Evolutionary conservation across 2,797 vertebrate genomes (phyloP), one percentile per base, ranked within the genome.

Genomic region (Labeo calbasu): DNA sequence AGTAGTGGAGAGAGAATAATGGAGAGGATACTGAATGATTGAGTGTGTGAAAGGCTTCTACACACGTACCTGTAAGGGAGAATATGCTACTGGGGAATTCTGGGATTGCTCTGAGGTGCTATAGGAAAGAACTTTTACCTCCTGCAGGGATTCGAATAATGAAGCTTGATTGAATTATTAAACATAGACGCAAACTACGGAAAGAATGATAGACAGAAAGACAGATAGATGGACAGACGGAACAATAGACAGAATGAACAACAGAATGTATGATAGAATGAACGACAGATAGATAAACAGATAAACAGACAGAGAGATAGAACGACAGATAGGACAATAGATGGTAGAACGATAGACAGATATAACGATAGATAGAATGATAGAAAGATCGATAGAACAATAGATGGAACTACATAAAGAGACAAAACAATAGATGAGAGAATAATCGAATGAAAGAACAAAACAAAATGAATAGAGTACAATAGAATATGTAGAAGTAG

Each of bases 21-120:
- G 43, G 76, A 63, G 65, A 25, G 61, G 36, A 82, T 70, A 65
- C 72, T 88, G 78, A 84, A 86, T 86, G 82, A 82, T 82, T 86
- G 79, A 86, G 77, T 36, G 79, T 46, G 69, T 81, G 85, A 84
- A 84, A 81, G 81, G 77, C 59, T 40, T 66, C 61, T 59, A 53
- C 68, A 70, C 17, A 43, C 75, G 57, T 40, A 43, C 21, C 84
- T 81, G 79, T 63, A 86, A 82, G 19, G 82, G 85, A 86, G 75
- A 86, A 82, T 59, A 70, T 84, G 51, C 43, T n/a, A 50, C 69
- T 75, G 53, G 28, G 70, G 81, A 84, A 81, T 69, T 81, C 25
- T 77, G 79, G 68, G 68, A 82, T 59, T 57, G 28, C 5, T 77
- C n/a, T 25, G 51, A 65, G 73, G 21, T 81, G 71, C 5, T 46